These are phyloP conservation scores for Vulpes vulpes DNA, from an alignment of 2,113 vertebrate genomes.

Conservation along the genomic window DNA sequence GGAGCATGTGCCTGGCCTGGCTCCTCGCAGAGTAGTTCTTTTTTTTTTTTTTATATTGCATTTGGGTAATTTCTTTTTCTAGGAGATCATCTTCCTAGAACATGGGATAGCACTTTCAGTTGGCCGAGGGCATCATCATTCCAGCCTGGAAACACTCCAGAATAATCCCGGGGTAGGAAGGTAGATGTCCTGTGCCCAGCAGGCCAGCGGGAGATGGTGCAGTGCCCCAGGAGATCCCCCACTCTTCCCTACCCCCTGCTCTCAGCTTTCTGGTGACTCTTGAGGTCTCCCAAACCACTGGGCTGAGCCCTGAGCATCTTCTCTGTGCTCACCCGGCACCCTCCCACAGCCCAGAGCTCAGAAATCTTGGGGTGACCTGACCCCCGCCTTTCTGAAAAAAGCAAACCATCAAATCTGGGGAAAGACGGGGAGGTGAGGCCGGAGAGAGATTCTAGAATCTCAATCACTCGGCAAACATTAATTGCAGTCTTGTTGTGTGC, in stretches of 20 bases:
- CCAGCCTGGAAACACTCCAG: background rate
- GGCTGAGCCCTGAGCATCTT: background rate
- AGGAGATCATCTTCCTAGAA: background rate
- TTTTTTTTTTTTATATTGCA: background rate
- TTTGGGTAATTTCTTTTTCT: background rate
- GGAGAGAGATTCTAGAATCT: background rate
- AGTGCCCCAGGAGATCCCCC: background rate
- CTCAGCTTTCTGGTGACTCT: background rate
- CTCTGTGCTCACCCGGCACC: background rate
- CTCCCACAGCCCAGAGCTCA: background rate
- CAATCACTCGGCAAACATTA: background rate
- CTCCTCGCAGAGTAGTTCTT: background rate
- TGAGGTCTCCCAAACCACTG: background rate
- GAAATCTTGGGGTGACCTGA: background rate
- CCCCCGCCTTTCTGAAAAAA: background rate
- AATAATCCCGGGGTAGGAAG: background rate
- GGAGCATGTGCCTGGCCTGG: fast-evolving
- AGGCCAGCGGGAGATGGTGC: background rate
- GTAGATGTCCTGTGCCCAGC: background rate
- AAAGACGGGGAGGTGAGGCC: background rate
- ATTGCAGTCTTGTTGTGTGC: background rate
- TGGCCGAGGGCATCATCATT: too few relatives aligned
- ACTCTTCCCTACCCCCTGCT: background rate
- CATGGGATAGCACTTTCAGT: background rate
- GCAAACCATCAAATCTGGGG: background rate